Percentiles rank a stretch among this genome's conserved stretches.
Evolutionary conservation across 1,140 invertebrate species (phyloP).

Genomic region (Rhyzopertha dominica): DNA sequence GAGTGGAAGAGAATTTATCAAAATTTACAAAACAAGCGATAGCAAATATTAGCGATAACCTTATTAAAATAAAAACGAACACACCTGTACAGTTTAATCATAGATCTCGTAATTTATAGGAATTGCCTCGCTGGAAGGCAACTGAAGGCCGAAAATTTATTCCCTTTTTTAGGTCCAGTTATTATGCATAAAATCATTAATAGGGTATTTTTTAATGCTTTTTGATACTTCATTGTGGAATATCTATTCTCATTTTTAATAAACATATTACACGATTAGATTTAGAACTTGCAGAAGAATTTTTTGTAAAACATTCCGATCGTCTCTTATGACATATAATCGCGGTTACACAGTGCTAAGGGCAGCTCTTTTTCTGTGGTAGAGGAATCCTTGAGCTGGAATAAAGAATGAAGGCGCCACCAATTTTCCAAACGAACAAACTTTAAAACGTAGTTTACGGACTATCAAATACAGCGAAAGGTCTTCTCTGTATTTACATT

Average conservation of each 20-base stretch:
- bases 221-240: conserved; percentile 18
- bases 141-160: conserved; percentile 44
- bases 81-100: conserved; percentile 18
- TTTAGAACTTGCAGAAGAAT: conserved; percentile 4
- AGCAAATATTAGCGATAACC: too few species aligned
- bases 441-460: too few species aligned
- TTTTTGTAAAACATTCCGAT: conserved; percentile 21
- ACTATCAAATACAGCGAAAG: too few species aligned
- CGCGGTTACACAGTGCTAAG: too few species aligned
- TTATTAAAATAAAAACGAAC: background rate
- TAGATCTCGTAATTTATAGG: conserved; percentile 9
- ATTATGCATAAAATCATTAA: conserved; percentile 26
- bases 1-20: conserved; percentile 4
- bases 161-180: conserved; percentile 43
- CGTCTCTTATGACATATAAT: too few species aligned
- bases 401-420: too few species aligned
- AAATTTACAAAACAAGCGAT: conserved; percentile 7
- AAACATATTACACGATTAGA: conserved; percentile 6
- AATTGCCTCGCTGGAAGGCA: conserved; percentile 33
- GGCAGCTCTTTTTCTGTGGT: too few species aligned
- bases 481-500: too few species aligned
- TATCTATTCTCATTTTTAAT: conserved; percentile 14
- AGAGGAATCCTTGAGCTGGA: too few species aligned
- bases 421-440: too few species aligned
- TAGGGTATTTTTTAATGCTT: conserved; percentile 18